These are phyloP conservation scores for Potorous gilbertii DNA, from an alignment of 2,797 vertebrate species.

Conservation along the genomic window DNA sequence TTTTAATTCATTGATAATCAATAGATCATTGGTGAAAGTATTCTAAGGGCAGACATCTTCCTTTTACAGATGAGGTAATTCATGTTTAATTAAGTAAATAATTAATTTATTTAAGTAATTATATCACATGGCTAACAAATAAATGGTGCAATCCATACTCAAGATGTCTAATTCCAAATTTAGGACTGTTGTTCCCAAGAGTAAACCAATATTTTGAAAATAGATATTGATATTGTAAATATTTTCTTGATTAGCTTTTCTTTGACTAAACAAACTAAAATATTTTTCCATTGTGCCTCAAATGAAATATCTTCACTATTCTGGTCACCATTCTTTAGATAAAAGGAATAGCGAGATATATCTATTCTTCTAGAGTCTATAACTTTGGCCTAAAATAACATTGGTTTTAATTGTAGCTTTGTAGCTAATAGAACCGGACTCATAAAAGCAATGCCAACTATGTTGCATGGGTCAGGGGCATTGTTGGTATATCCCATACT, in stretches of 20 bases:
- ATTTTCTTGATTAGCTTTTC: neutral
- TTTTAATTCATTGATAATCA: neutral
- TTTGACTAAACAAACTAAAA: neutral
- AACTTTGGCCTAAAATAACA: neutral
- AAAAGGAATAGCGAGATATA: neutral
- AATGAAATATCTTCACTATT: neutral
- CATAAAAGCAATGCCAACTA: neutral
- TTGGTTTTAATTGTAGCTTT: neutral
- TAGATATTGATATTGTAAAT: neutral
- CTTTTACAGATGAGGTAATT: neutral
- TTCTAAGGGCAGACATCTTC: neutral
- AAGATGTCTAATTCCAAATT: neutral
- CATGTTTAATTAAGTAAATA: neutral
- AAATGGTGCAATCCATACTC: neutral
- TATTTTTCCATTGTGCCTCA: neutral
- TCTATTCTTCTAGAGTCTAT: neutral
- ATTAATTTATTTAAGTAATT: neutral
- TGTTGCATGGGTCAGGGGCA: neutral
- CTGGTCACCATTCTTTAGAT: neutral
- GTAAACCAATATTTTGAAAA: neutral
- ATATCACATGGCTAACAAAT: neutral
- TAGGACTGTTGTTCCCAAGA: neutral
- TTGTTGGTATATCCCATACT: neutral
- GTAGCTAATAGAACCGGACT: neutral
- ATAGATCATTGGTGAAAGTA: neutral